These are phyloP conservation scores for Euura saliciscinereae DNA, from an alignment of 1,140 invertebrate genomes.

Conservation along the genomic window DNA sequence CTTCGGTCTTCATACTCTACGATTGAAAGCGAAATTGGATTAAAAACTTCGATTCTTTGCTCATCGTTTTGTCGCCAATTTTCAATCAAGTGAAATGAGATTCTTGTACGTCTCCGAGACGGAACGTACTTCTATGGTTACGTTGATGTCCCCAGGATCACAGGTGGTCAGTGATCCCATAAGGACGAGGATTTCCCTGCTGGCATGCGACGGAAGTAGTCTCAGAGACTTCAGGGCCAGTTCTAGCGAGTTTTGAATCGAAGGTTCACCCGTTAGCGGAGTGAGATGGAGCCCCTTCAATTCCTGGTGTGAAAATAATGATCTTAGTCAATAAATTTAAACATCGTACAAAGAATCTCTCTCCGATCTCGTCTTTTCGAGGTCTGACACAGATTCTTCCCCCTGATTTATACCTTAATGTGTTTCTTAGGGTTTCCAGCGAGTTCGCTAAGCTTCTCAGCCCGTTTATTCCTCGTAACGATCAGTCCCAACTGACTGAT, in stretches of 20 bases:
- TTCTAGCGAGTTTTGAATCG: slow-evolving; percentile 93
- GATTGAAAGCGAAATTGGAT: slow-evolving; percentile 33
- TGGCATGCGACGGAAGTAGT: slow-evolving; percentile 91
- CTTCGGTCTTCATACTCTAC: slow-evolving; percentile 72
- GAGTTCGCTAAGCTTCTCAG: slow-evolving; percentile 90
- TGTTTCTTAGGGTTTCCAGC: slow-evolving; percentile 86
- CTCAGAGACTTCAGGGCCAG: slow-evolving; percentile 85
- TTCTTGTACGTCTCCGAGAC: too few relatives aligned
- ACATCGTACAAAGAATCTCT: too few relatives aligned
- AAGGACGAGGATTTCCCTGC: slow-evolving; percentile 89
- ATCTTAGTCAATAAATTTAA: too few relatives aligned
- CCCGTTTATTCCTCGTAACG: slow-evolving; percentile 89
- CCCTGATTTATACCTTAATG: slow-evolving; percentile 63
- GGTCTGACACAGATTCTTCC: too few relatives aligned
- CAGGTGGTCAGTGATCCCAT: slow-evolving; percentile 95
- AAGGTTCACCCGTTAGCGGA: slow-evolving; percentile 83
- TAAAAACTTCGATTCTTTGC: not conserved
- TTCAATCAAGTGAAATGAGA: not conserved
- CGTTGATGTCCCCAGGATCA: slow-evolving; percentile 92
- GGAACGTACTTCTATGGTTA: slow-evolving; percentile 77
- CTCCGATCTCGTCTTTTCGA: too few relatives aligned
- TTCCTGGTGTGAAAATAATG: slow-evolving; percentile 41
- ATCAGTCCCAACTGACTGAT: slow-evolving; percentile 96
- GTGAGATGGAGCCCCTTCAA: slow-evolving; percentile 61
- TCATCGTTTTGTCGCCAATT: too few relatives aligned